Conservation (phyloP, 1,140 invertebrate species). For the Drosophila yakuba region DNA sequence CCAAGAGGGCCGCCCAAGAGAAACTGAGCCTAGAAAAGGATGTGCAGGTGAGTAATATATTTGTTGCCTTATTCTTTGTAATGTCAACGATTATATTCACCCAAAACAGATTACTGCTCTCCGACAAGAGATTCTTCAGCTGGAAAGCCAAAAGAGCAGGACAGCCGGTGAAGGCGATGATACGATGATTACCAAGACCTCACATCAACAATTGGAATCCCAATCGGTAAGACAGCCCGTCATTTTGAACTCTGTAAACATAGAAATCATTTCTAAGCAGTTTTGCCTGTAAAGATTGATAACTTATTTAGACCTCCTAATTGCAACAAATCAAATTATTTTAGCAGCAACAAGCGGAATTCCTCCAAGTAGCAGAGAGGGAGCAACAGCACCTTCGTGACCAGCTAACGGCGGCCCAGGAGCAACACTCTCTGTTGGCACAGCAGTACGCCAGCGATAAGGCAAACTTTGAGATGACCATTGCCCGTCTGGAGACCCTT, state of each 20-base stretch:
- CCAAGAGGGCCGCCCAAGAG: constrained; percentile 1
- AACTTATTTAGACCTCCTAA: neutral
- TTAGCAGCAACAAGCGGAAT: neutral
- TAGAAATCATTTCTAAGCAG: too few relatives aligned
- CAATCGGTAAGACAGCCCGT: neutral
- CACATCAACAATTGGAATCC: neutral
- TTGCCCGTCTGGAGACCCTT: constrained; percentile 64
- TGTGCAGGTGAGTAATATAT: neutral
- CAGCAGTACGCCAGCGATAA: constrained; percentile 76
- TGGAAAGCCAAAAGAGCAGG: constrained; percentile 6
- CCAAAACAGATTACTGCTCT: constrained; percentile 16
- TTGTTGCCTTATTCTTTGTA: neutral
- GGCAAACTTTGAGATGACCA: constrained; percentile 61
- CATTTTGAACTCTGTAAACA: neutral
- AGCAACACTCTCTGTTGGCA: constrained; percentile 85
- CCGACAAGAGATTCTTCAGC: constrained; percentile 4
- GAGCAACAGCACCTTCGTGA: constrained; percentile 35
- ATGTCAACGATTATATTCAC: neutral
- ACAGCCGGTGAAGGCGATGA: neutral
- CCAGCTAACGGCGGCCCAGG: constrained; percentile 49
- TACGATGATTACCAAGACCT: neutral
- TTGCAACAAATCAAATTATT: neutral
- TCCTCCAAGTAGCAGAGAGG: constrained; percentile 3
- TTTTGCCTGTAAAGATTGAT: too few relatives aligned
- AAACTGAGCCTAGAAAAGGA: constrained; percentile 24